Conservation (phyloP, 30 jellyfish, hydroid and myxozoan genomes). For the Aurelia aurita region DNA sequence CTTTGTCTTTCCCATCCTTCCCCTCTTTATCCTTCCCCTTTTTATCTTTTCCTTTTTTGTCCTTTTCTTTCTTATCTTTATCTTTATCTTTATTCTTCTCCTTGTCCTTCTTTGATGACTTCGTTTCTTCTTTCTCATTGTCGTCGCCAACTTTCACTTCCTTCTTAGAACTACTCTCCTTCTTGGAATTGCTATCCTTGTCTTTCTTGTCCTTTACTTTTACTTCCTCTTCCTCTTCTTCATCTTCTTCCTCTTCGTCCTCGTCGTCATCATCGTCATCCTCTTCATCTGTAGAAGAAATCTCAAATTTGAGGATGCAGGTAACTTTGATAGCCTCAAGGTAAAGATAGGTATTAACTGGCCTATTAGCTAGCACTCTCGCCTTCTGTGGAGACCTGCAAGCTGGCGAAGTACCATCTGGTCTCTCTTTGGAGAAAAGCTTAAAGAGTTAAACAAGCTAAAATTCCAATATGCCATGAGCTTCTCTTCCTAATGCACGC, state of each 20-base stretch:
- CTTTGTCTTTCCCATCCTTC: slow-evolving; percentile 33
- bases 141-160: slow-evolving; percentile 54
- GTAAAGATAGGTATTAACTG: too few relatives aligned
- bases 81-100: slow-evolving; percentile 17
- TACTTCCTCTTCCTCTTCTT: slow-evolving; percentile 35
- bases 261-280: slow-evolving; percentile 7
- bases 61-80: slow-evolving; percentile 2
- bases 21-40: slow-evolving; percentile 28
- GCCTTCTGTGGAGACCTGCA: too few relatives aligned
- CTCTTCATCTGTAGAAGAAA: slow-evolving; percentile 8
- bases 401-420: too few relatives aligned
- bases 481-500: too few relatives aligned
- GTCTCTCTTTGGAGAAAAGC: too few relatives aligned
- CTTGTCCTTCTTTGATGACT: not conserved
- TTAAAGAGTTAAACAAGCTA: too few relatives aligned
- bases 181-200: not conserved
- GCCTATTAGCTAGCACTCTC: too few relatives aligned
- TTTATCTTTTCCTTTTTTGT: slow-evolving; percentile 3
- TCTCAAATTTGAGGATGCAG: too few relatives aligned
- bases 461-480: too few relatives aligned
- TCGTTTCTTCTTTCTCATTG: slow-evolving; percentile 24
- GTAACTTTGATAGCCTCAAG: too few relatives aligned
- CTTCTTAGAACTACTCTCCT: not conserved
- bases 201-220: slow-evolving; percentile 7
- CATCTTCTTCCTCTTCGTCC: slow-evolving; percentile 40